Percentiles rank a stretch among this genome's conserved stretches.
Evolutionary conservation across 2,888 invertebrate genomes (phyloP).

Genomic region (Phaedon cochleariae): DNA sequence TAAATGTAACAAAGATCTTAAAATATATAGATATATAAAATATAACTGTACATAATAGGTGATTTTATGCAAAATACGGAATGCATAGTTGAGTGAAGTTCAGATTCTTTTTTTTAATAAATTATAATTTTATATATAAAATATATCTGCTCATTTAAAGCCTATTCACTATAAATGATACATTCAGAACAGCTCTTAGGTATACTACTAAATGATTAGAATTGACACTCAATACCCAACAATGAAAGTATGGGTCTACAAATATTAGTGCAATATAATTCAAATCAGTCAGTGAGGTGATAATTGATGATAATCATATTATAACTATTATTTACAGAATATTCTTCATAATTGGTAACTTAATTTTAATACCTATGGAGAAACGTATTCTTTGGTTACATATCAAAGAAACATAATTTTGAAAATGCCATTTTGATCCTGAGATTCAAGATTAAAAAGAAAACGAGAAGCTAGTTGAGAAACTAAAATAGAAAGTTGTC

Average conservation of each 20-base stretch:
- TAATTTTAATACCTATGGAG: slow-evolving; percentile 28
- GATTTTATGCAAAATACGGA: slow-evolving; percentile 20
- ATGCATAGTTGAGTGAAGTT: slow-evolving; percentile 31
- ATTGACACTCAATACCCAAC: slow-evolving; percentile 44
- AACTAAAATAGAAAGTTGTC: too few species aligned
- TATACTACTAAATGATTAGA: slow-evolving; percentile 42
- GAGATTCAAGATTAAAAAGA: background rate
- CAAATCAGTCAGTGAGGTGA: slow-evolving; percentile 15
- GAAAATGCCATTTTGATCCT: background rate
- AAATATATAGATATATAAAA: slow-evolving; percentile 41
- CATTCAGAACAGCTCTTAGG: background rate
- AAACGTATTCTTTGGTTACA: slow-evolving; percentile 21
- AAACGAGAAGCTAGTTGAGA: too few species aligned
- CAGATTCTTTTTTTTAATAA: slow-evolving; percentile 16
- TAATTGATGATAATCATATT: slow-evolving; percentile 11
- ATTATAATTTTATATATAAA: slow-evolving; percentile 28
- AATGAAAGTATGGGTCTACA: slow-evolving; percentile 23
- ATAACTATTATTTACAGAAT: slow-evolving; percentile 28
- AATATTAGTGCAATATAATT: slow-evolving; percentile 11
- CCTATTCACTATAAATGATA: background rate
- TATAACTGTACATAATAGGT: slow-evolving; percentile 35
- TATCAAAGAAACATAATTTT: background rate
- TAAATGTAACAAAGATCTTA: slow-evolving; percentile 43
- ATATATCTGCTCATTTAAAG: background rate
- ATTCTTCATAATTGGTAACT: slow-evolving; percentile 27